Conservation (phyloP, 2,888 invertebrate genomes). For the Aleiodes leptofemur region DNA sequence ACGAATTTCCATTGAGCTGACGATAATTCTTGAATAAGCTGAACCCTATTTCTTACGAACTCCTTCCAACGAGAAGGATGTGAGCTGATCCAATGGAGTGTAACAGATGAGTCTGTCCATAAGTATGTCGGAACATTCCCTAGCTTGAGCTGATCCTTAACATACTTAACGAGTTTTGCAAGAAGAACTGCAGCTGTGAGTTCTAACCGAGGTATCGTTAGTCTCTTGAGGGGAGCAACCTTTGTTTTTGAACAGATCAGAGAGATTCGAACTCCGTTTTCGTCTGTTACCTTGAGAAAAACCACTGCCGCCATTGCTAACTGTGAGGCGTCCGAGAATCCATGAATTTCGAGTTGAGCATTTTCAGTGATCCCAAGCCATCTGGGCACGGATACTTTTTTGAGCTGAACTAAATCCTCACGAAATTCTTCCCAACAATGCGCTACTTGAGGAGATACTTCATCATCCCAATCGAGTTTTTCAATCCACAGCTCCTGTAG, state of each 20-base stretch:
- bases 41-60: slow-evolving; percentile 32
- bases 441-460: not conserved
- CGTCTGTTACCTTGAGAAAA: slow-evolving; percentile 26
- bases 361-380: too few species aligned
- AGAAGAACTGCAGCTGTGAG: slow-evolving; percentile 40
- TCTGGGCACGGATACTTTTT: too few species aligned
- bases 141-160: slow-evolving; percentile 10
- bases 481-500: slow-evolving; percentile 42
- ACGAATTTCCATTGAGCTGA: slow-evolving; percentile 18
- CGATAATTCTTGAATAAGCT: slow-evolving; percentile 3
- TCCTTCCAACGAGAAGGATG: slow-evolving; percentile 38
- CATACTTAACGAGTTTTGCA: not conserved
- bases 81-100: slow-evolving; percentile 21
- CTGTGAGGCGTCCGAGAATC: too few species aligned
- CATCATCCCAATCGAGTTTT: slow-evolving; percentile 45
- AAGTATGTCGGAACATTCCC: not conserved
- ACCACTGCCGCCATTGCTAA: slow-evolving; percentile 45
- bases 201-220: slow-evolving; percentile 43
- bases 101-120: slow-evolving; percentile 43
- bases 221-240: slow-evolving; percentile 41
- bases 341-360: too few species aligned
- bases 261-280: slow-evolving; percentile 31
- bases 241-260: slow-evolving; percentile 40
- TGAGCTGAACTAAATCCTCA: not conserved
- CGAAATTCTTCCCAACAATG: slow-evolving; percentile 23